Base-by-base conservation (phyloP, 2,797 vertebrate genomes). In the Ficedula albicollis region DNA sequence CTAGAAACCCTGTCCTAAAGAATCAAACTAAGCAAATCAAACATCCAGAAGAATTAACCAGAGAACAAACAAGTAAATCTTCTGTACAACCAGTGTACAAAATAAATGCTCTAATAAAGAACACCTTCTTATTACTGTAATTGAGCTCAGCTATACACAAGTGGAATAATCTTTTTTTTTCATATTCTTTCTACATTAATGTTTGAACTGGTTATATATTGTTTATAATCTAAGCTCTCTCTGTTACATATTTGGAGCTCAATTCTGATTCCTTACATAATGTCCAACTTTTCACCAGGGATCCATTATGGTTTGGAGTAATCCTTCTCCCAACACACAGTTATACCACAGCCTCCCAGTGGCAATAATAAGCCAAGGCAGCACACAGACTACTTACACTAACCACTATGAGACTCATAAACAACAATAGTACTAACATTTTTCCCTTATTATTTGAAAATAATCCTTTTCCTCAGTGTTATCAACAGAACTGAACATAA, bases 221-320 rank as follows among this genome's bases (percentile, higher is more conserved):
- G 11, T 84, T 94, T 92, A 79, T 78, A 38, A 55, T 22, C 34
- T 91, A 64, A 52, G 27, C 16, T 83, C n/a, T 80, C 43, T 69
- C 43, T 81, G 39, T 86, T 70, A 63, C 15, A 13, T 34, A 43
- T 74, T 84, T 79, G 15, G n/a, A 95, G 16, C 6, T 38, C 60
- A 49, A 26, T 58, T 88, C 74, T 88, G 30, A 48, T 77, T 91
- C 46, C 25, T 89, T 60, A 68, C 41, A 46, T 26, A 60, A 73
- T 59, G n/a, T 55, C 67, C 8, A 4, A 11, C 36, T 84, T 93
- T 60, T 74, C 95, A 90, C 52, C 30, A 89, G 85, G 85, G 85
- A 94, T 76, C 59, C 82, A 81, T 93, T 95, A 87, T 26, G 63
- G 87, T 91, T 96, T 96, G 83, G 91, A 74, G 63, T 86, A 93